Evolutionary conservation across 2,797 vertebrate species (phyloP).

Genomic region (Eupleurogrammus muticus): DNA sequence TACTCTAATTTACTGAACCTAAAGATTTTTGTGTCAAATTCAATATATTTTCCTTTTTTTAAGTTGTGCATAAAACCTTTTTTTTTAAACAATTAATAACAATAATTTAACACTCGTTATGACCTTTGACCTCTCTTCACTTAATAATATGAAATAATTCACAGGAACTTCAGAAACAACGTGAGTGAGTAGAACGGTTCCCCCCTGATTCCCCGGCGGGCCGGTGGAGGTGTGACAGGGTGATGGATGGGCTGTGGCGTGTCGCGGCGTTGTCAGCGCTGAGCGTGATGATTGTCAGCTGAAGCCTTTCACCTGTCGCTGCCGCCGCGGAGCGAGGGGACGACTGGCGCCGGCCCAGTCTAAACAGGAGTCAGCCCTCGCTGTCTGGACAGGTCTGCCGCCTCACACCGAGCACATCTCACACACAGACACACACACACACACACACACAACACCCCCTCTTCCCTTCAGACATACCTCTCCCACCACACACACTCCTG

Average conservation of each 20-base stretch:
- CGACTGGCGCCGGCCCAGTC: conserved; percentile 81
- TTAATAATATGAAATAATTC: too few relatives aligned
- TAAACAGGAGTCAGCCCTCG: conserved; percentile 77
- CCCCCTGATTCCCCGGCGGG: conserved; percentile 34
- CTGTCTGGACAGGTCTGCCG: conserved; percentile 80
- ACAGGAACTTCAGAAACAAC: too few relatives aligned
- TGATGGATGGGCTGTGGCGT: conserved; percentile 74
- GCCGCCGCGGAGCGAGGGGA: conserved; percentile 62
- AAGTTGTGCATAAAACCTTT: too few relatives aligned
- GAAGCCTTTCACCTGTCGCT: conserved; percentile 81
- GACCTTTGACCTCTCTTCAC: too few relatives aligned
- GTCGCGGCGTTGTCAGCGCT: conserved; percentile 62
- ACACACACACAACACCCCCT: conserved; percentile 1
- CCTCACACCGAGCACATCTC: conserved; percentile 48
- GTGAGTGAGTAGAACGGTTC: not conserved
- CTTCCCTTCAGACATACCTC: conserved; percentile 19
- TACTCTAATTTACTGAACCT: not conserved
- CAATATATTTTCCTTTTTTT: too few relatives aligned
- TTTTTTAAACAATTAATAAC: too few relatives aligned
- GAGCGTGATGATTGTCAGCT: conserved; percentile 76
- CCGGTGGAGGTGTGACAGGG: conserved; percentile 42
- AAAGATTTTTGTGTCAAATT: too few relatives aligned
- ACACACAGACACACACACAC: conserved; percentile 4
- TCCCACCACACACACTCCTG: not conserved
- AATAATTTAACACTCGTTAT: too few relatives aligned